Evolutionary conservation across 1,140 invertebrate genomes (phyloP).

Genomic region (Aphidius gifuensis): DNA sequence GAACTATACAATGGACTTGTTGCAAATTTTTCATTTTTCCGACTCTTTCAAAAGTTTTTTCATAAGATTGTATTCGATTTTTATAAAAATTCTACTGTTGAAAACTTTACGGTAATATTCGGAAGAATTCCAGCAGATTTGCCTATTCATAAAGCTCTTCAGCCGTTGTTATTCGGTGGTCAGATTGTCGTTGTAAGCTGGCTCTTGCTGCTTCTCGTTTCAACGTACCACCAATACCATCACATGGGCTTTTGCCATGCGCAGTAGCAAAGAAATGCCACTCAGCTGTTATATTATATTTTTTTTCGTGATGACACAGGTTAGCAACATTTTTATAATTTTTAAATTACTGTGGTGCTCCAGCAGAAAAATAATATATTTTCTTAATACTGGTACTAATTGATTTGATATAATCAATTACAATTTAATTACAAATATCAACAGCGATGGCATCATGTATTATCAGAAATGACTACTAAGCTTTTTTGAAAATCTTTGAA

Average conservation of each 20-base stretch:
- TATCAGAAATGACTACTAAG: slow-evolving; percentile 5
- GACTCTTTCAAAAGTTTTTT: no score
- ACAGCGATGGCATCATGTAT: slow-evolving; percentile 10
- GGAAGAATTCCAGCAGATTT: slow-evolving; percentile 36
- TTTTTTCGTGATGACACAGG: slow-evolving; percentile 1
- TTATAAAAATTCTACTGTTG: slow-evolving; percentile 40
- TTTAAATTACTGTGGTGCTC: slow-evolving; percentile 11
- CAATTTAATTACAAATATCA: background rate
- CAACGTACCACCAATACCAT: background rate
- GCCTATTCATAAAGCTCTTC: slow-evolving; percentile 36
- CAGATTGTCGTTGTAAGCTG: slow-evolving; percentile 1
- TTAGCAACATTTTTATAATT: slow-evolving; percentile 11
- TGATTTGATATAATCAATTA: slow-evolving; percentile 9
- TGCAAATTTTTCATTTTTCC: no score
- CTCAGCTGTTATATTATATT: slow-evolving; percentile 1
- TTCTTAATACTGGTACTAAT: background rate
- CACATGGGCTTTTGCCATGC: slow-evolving; percentile 10
- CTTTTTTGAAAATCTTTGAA: slow-evolving; percentile 1
- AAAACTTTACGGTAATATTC: slow-evolving; percentile 45
- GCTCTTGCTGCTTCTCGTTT: slow-evolving; percentile 7
- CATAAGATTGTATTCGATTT: no score
- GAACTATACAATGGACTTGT: no score
- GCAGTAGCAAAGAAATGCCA: slow-evolving; percentile 13
- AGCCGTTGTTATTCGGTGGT: background rate
- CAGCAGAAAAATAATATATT: slow-evolving; percentile 7